These are phyloP conservation scores for Desmodus rotundus DNA, from an alignment of 2,113 vertebrate genomes.

Conservation along the genomic window DNA sequence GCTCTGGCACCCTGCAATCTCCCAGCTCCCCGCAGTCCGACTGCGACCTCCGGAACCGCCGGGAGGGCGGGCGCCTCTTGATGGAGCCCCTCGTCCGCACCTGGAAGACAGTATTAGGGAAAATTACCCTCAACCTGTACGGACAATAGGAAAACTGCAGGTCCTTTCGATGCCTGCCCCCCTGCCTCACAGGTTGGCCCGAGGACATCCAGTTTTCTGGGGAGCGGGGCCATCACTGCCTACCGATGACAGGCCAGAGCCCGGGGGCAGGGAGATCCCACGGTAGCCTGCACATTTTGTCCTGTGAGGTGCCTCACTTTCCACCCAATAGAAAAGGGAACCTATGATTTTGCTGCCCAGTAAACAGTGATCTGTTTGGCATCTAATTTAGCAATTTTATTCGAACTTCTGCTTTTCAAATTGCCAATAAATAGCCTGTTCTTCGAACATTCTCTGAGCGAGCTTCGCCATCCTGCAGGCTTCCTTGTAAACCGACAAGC, in stretches of 20 bases:
- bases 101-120: slow-evolving; percentile 49
- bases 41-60: slow-evolving; percentile 82
- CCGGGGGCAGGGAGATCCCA: not conserved
- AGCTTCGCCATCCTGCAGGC: not conserved
- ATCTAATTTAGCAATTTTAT: not conserved
- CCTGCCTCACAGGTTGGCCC: not conserved
- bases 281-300: not conserved
- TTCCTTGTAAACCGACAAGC: not conserved
- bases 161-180: accelerated
- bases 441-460: not conserved
- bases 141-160: accelerated
- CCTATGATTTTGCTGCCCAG: not conserved
- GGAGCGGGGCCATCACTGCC: accelerated
- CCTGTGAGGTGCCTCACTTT: not conserved
- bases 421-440: not conserved
- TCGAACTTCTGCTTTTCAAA: not conserved
- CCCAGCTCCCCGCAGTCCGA: slow-evolving; percentile 75
- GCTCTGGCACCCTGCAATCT: slow-evolving; percentile 38
- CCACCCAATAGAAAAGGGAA: not conserved
- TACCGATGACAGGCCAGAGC: not conserved
- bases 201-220: not conserved
- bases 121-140: not conserved
- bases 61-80: slow-evolving; percentile 84
- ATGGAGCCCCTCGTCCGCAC: slow-evolving; percentile 81
- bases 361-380: not conserved